Conservation (phyloP, 2,113 vertebrate species). For the Pipa parva region DNA sequence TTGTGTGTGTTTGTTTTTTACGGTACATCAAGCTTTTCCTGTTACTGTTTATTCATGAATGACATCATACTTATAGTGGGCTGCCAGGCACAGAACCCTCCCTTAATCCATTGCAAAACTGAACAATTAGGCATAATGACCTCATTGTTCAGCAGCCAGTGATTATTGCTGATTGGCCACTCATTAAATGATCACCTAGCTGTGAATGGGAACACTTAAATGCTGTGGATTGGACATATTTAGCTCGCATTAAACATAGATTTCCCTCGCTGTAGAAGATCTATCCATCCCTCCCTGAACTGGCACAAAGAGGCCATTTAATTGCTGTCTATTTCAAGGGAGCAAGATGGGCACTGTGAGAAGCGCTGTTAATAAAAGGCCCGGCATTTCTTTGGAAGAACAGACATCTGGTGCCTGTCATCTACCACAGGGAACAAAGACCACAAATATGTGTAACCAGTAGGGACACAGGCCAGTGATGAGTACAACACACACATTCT, state of each 20-base stretch:
- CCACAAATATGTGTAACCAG: constrained; percentile 30
- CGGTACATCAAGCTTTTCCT: background rate
- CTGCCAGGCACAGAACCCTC: background rate
- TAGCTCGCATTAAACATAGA: constrained; percentile 7
- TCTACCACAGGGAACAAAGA: constrained; percentile 25
- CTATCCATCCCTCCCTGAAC: background rate
- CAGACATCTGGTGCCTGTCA: constrained; percentile 36
- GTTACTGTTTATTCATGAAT: constrained; percentile 8
- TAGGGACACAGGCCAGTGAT: constrained; percentile 36
- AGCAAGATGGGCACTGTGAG: constrained; percentile 4
- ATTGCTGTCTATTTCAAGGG: constrained; percentile 22
- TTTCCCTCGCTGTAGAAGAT: constrained; percentile 2
- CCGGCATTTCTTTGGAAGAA: constrained; percentile 6
- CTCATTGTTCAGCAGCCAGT: constrained; percentile 22
- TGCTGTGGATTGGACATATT: constrained; percentile 1
- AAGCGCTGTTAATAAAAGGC: constrained; percentile 16
- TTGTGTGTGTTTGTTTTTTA: too few relatives aligned
- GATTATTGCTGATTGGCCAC: background rate
- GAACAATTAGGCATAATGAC: constrained; percentile 32
- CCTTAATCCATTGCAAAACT: constrained; percentile 19
- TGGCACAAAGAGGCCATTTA: constrained; percentile 30
- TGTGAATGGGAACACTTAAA: constrained; percentile 25
- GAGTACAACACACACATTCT: constrained; percentile 33
- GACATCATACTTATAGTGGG: constrained; percentile 17
- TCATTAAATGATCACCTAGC: constrained; percentile 27